These are phyloP conservation scores for Anoura caudifer DNA, from an alignment of 2,113 vertebrate species.

Conservation along the genomic window DNA sequence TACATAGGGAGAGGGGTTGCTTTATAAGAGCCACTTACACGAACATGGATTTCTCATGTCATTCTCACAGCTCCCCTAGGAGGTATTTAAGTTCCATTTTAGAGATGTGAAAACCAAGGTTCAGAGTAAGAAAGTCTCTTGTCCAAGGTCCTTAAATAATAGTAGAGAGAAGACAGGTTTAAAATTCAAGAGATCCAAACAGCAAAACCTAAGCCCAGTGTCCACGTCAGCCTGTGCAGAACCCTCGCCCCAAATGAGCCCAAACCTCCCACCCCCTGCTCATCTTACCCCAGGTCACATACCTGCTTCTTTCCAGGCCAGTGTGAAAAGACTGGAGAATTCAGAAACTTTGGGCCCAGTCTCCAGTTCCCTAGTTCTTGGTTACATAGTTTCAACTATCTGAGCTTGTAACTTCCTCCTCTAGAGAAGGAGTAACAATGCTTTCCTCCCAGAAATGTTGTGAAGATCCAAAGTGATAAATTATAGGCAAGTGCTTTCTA, in stretches of 20 bases:
- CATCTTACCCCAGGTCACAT: neutral
- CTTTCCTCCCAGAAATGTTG: neutral
- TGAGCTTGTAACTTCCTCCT: neutral
- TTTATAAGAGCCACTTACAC: neutral
- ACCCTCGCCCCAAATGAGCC: neutral
- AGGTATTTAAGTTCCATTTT: neutral
- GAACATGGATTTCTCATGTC: neutral
- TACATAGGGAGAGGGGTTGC: neutral
- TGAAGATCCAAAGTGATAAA: neutral
- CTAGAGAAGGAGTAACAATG: neutral
- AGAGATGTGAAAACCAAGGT: neutral
- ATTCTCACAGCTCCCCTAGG: neutral
- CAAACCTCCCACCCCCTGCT: neutral
- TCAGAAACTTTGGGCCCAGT: neutral
- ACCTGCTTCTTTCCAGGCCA: neutral
- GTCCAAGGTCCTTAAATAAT: neutral
- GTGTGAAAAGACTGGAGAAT: neutral
- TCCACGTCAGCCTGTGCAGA: neutral
- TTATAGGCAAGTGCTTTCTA: neutral
- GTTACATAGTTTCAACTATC: neutral
- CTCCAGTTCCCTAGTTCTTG: neutral
- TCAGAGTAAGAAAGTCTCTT: neutral
- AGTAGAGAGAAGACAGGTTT: neutral
- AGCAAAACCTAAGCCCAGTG: neutral
- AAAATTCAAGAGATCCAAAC: conserved; percentile 10